Base-by-base conservation (phyloP, 2,797 vertebrate species). In the Oreortyx pictus region DNA sequence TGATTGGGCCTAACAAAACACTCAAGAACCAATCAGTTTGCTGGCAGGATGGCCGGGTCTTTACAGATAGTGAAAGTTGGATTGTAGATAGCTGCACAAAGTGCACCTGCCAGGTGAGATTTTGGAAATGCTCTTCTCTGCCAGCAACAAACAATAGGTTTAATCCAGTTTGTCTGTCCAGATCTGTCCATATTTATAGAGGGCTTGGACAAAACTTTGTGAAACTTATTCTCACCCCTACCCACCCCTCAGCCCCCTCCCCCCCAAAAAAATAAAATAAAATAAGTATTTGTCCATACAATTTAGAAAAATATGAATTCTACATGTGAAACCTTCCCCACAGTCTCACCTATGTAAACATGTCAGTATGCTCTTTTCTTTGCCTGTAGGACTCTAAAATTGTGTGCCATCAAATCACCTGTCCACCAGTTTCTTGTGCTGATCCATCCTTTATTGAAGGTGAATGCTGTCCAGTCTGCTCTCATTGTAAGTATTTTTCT, bases 1-100 rank as follows among this genome's bases (percentile, higher is more conserved):
- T 98, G 60, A 98, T 99, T 31, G 98, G 98, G 3, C 98, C 98
- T 86, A 98, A 99, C 83, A 98, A 98, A 93, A 98, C 98, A 90
- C 95, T 98, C 17, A 98, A 98, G 94, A 99, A 98, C 92, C 97
- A 99, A 92, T 98, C 98, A 7, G 98, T 99, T 95, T 99, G 99
- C 96, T 99, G 99, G 99, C 99, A 99, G 92, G 99, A 99, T 35
- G 99, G 99, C 13, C 98, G 99, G 22, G 97, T 99, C 94, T 99
- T 99, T 82, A 98, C 98, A 25, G 98, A 99, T 95, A 98, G 98
- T 35, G 99, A 99, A 90, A 98, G 99, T 82, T 99, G 99, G 99
- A 98, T 99, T 84, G 99, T 99, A 88, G 99, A 99, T 96, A 99
- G 99, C 97, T 99, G 99, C 74, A 99, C 99, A 73, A 99, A 98